Evolutionary conservation across 2,797 vertebrate genomes (phyloP).

Genomic region (Amphiprion clarkii): DNA sequence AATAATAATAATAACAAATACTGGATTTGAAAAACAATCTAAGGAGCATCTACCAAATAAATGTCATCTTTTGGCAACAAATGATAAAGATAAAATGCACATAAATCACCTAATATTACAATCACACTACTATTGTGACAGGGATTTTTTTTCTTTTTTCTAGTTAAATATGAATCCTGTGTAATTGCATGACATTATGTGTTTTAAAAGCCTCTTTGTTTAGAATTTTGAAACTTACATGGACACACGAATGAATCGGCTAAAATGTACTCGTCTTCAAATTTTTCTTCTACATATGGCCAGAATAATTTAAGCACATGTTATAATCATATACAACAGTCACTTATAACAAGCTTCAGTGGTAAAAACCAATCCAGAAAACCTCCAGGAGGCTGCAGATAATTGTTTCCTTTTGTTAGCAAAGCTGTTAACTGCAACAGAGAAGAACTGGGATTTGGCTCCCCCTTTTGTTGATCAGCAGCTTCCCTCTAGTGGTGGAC

Average conservation of each 20-base stretch:
- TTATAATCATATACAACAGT: neutral
- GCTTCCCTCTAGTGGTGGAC: slow-evolving; percentile 63
- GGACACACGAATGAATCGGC: too few relatives aligned
- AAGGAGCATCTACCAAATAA: neutral
- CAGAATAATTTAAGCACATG: neutral
- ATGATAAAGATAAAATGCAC: neutral
- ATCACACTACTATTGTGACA: neutral
- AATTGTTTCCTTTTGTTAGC: neutral
- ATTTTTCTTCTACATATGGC: neutral
- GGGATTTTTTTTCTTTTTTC: too few relatives aligned
- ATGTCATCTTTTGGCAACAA: neutral
- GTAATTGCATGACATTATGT: neutral
- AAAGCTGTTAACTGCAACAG: neutral
- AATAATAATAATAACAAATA: too few relatives aligned
- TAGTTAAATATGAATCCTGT: too few relatives aligned
- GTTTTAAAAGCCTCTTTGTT: neutral
- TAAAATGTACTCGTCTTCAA: neutral
- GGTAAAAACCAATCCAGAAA: neutral
- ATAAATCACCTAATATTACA: neutral
- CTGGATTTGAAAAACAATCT: neutral
- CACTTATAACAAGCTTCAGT: neutral
- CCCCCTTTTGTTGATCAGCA: slow-evolving; percentile 20
- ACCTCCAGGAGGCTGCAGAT: neutral
- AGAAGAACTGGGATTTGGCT: neutral
- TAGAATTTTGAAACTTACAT: too few relatives aligned